Evolutionary conservation across 2,113 vertebrate species (phyloP).

Genomic region (Pampusana beccarii): DNA sequence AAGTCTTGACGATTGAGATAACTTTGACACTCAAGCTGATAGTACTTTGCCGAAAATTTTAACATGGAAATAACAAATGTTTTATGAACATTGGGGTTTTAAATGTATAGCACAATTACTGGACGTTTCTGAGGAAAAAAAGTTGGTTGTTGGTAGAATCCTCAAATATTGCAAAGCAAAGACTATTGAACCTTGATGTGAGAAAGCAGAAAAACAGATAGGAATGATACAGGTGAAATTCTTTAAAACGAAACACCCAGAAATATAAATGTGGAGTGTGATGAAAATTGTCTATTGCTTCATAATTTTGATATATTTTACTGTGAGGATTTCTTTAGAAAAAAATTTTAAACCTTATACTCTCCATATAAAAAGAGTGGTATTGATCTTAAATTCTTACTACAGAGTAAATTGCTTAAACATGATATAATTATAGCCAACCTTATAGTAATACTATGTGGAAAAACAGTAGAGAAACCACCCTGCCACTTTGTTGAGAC

Average conservation of each 20-base stretch:
- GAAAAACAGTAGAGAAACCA: neutral
- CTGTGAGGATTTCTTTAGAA: neutral
- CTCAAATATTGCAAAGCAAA: neutral
- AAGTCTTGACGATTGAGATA: neutral
- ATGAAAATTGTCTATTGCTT: neutral
- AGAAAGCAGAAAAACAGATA: neutral
- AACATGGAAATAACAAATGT: neutral
- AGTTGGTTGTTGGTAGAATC: neutral
- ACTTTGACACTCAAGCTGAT: neutral
- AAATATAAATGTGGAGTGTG: neutral
- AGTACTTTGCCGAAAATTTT: neutral
- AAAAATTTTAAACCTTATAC: neutral
- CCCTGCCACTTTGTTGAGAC: neutral
- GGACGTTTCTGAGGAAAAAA: neutral
- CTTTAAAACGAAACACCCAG: neutral
- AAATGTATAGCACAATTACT: neutral
- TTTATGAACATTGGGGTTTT: neutral
- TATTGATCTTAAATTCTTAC: neutral
- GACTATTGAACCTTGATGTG: neutral
- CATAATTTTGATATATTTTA: neutral
- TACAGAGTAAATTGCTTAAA: neutral
- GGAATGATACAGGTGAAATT: neutral
- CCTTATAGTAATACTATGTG: neutral
- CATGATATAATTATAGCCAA: accelerated
- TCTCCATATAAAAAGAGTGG: neutral